These are phyloP conservation scores for Hemibagrus guttatus DNA, from an alignment of 2,797 vertebrate genomes.

Conservation along the genomic window DNA sequence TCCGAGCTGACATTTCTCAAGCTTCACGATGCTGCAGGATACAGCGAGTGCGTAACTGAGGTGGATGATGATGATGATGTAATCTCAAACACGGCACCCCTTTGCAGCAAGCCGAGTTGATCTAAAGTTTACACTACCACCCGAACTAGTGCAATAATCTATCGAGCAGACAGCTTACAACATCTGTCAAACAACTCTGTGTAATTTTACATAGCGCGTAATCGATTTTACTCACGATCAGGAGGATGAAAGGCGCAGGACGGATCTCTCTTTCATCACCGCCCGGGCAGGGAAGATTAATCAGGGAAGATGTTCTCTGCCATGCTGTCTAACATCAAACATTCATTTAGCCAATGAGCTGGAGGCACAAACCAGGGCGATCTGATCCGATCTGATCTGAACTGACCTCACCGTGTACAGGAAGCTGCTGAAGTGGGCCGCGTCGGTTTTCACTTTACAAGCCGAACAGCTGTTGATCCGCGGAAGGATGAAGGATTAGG, in stretches of 20 bases:
- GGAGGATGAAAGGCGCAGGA: conserved; percentile 12
- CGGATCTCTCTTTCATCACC: conserved; percentile 32
- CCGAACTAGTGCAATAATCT: neutral
- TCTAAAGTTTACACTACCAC: conserved; percentile 4
- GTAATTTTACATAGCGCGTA: neutral
- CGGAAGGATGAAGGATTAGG: neutral
- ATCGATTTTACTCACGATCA: conserved; percentile 44
- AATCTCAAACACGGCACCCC: conserved; percentile 11
- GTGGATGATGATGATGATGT: conserved; percentile 19
- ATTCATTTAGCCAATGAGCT: conserved; percentile 31
- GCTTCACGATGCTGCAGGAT: neutral
- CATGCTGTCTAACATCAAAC: conserved; percentile 25
- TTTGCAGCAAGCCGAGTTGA: conserved; percentile 13
- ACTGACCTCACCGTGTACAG: neutral
- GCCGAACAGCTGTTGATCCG: neutral
- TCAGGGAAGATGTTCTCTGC: conserved; percentile 18
- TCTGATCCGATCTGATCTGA: neutral
- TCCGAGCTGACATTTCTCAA: neutral
- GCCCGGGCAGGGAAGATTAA: conserved; percentile 6
- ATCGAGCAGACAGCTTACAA: neutral
- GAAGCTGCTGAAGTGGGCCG: neutral
- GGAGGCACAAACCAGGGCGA: neutral
- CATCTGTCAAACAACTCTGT: neutral
- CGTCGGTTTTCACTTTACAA: neutral
- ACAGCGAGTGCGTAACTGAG: neutral